Percentiles rank a stretch among this genome's conserved stretches.
Evolutionary conservation across 1,140 invertebrate genomes (phyloP).

Genomic region (Sarcophaga bullata): DNA sequence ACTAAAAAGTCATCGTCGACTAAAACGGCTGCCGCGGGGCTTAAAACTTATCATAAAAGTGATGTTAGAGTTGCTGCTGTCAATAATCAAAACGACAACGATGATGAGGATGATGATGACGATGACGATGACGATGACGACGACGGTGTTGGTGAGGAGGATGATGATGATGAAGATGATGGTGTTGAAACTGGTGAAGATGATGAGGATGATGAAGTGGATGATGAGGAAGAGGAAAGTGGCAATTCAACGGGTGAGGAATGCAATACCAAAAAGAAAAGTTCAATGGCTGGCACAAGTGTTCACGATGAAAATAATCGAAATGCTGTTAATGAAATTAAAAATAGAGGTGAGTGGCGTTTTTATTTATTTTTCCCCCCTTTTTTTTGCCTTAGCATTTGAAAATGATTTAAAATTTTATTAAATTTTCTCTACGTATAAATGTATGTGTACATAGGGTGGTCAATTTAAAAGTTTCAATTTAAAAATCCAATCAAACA

Average conservation of each 20-base stretch:
- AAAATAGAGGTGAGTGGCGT: slow-evolving; percentile 56
- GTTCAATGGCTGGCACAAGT: slow-evolving; percentile 36
- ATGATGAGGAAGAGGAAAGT: slow-evolving; percentile 52
- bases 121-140: slow-evolving; percentile 45
- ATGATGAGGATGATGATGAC: slow-evolving; percentile 46
- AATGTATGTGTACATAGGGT: too few species aligned
- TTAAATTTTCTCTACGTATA: too few species aligned
- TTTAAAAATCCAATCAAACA: too few species aligned
- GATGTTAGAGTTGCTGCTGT: slow-evolving; percentile 42
- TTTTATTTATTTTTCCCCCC: too few species aligned
- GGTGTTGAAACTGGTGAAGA: slow-evolving; percentile 60
- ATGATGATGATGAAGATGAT: slow-evolving; percentile 52
- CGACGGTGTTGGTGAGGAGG: slow-evolving; percentile 26
- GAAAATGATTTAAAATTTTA: too few species aligned
- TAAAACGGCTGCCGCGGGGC: not conserved
- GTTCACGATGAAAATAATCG: slow-evolving; percentile 64
- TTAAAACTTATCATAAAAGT: slow-evolving; percentile 41
- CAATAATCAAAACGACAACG: slow-evolving; percentile 16
- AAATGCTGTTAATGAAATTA: slow-evolving; percentile 63
- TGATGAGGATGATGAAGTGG: slow-evolving; percentile 51
- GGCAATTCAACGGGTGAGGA: slow-evolving; percentile 31
- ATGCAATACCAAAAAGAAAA: slow-evolving; percentile 39
- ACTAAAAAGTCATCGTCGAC: not conserved
- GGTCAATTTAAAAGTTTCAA: too few species aligned
- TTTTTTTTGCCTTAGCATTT: too few species aligned